Percentiles rank a stretch among this genome's conserved stretches.
phyloP scores from a whole-genome alignment of 1,140 invertebrate species.

The Epicauta chinensis region DNA sequence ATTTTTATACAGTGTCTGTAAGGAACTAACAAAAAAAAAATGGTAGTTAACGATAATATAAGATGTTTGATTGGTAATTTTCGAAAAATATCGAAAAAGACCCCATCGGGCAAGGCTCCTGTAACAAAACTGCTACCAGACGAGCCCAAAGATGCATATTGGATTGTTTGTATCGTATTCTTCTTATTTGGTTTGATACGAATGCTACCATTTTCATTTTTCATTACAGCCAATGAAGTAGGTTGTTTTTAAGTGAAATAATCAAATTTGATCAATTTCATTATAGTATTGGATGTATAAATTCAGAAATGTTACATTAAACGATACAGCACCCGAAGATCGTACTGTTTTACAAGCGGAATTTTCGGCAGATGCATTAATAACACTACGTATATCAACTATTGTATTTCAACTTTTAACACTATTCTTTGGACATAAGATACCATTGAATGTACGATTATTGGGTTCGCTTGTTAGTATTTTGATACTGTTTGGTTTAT shows the following conservation, averaged over 20 bases:
- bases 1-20: no score
- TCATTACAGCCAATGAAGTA: slow-evolving; percentile 7
- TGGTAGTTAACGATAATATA: no score
- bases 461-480: not conserved
- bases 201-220: not conserved
- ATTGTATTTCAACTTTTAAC: not conserved
- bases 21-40: no score
- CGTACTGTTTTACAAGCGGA: not conserved
- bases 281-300: slow-evolving; percentile 11
- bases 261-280: not conserved
- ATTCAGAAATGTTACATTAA: not conserved
- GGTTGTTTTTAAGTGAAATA: no score
- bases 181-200: not conserved
- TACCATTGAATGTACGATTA: not conserved
- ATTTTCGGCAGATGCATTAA: not conserved
- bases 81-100: no score
- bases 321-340: not conserved
- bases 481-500: not conserved
- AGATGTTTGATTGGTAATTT: no score
- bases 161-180: not conserved
- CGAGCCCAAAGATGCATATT: not conserved
- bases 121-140: no score
- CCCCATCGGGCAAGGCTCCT: no score
- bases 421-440: not conserved
- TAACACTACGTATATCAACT: not conserved